Evolutionary conservation across 2,113 vertebrate genomes (phyloP).

Genomic region (Oreochromis aureus): DNA sequence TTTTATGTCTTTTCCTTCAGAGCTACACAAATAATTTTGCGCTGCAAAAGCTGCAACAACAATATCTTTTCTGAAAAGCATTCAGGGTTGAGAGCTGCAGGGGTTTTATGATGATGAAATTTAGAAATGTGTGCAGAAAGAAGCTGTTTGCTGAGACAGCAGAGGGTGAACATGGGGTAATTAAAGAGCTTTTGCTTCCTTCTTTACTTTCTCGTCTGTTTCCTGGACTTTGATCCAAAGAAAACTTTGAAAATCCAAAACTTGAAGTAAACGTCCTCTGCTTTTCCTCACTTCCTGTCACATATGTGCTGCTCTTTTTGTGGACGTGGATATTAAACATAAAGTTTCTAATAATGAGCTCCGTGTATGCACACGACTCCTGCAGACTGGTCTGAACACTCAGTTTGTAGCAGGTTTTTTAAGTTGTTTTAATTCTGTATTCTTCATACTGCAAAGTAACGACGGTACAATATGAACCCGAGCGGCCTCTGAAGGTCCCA

Average conservation of each 20-base stretch:
- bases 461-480: neutral
- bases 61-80: accelerated
- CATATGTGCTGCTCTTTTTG: accelerated
- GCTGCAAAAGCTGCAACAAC: neutral
- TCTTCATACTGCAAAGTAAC: neutral
- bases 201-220: neutral
- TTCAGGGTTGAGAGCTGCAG: neutral
- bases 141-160: neutral
- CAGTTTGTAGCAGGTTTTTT: accelerated
- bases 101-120: neutral
- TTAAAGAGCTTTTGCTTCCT: neutral
- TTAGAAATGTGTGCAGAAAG: neutral
- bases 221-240: neutral
- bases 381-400: no score
- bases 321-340: neutral
- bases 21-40: neutral
- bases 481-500: neutral
- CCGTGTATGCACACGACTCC: neutral
- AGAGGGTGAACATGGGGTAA: neutral
- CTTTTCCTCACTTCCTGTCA: neutral
- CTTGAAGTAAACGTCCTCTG: neutral
- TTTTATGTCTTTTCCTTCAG: neutral
- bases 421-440: neutral
- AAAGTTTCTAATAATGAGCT: accelerated
- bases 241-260: neutral